Base-by-base conservation (phyloP, 2,113 vertebrate species). In the Aphyosemion australe region DNA sequence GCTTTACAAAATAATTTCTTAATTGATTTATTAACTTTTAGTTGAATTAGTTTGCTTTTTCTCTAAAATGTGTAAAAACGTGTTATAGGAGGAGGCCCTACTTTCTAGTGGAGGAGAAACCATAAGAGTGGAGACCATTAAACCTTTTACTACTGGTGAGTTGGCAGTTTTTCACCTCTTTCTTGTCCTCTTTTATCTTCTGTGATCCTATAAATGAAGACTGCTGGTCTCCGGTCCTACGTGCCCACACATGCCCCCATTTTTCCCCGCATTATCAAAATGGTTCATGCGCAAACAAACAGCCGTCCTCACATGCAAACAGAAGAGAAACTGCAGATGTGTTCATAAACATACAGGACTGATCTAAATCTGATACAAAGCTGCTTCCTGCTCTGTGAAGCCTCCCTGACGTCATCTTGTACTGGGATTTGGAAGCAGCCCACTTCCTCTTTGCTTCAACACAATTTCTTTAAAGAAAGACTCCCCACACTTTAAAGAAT, bases 321-420 rank as follows among this genome's bases (percentile, higher is more conserved):
- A 61, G 26, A 5, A 20, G 9, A 34, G 2, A 2, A 51, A 42
- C 46, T 12, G 41, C 2, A 42, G 12, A 6, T 0, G 18, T 50
- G 19, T 42, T 10, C 15, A 48, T 39, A 37, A 21, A 31, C 20
- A 72, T 15, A 50, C 21, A 12, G 16, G 0, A 69, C n/a, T 42
- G 10, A 16, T 20, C 32, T 12, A 37, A 41, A 49, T 21, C 32
- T 26, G 12, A 58, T 55, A 41, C 43, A 39, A 7, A 54, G 43
- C 61, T 16, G 39, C 76, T 82, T 86, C 77, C 84, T 83, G 82
- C 51, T 85, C 31, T 80, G 58, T 73, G 80, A 84, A 47, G 79
- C 42, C 43, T 59, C 26, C 52, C 26, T 81, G 74, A 86, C 79
- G 62, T 87, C 84, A 83, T 74, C 42, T 34, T 66, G 51, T 58